phyloP scores from a whole-genome alignment of 1,140 invertebrate genomes.

The Megathymus violae region DNA sequence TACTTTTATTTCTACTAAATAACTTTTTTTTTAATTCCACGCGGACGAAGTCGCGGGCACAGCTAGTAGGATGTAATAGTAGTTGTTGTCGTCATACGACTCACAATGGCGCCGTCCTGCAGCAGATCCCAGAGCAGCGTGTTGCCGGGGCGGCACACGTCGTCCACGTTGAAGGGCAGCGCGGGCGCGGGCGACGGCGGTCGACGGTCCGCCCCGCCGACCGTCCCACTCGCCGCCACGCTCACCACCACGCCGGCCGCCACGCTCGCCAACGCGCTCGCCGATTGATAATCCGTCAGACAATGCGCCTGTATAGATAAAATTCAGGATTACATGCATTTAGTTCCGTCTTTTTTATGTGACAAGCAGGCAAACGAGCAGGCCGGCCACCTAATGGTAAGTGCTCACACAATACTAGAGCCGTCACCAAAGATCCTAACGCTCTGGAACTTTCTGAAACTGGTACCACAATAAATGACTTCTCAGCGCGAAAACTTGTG shows the following conservation, averaged over 20 bases:
- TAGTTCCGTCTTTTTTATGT: too few species aligned
- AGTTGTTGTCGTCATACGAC: constrained; percentile 64
- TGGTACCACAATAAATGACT: too few species aligned
- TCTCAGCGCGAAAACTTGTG: too few species aligned
- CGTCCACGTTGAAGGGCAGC: constrained; percentile 86
- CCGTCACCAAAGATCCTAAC: too few species aligned
- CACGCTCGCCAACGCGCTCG: constrained; percentile 20
- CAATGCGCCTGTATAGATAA: constrained; percentile 64
- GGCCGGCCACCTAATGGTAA: too few species aligned
- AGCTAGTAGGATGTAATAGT: too few species aligned
- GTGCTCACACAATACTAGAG: too few species aligned
- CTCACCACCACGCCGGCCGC: constrained; percentile 24
- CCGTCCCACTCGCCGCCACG: constrained; percentile 35
- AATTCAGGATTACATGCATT: constrained; percentile 1
- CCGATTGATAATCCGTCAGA: constrained; percentile 59
- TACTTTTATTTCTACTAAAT: too few species aligned
- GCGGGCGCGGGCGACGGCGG: constrained; percentile 53
- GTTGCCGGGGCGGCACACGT: constrained; percentile 94
- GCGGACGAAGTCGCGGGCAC: too few species aligned
- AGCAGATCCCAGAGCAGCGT: constrained; percentile 97
- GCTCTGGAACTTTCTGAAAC: too few species aligned
- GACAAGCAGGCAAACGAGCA: too few species aligned
- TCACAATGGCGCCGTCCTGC: constrained; percentile 95
- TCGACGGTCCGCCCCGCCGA: constrained; percentile 37
- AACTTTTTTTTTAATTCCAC: too few species aligned